Evolutionary conservation across 2,113 vertebrate species (phyloP).

Genomic region (Chlorodrepanis virens): DNA sequence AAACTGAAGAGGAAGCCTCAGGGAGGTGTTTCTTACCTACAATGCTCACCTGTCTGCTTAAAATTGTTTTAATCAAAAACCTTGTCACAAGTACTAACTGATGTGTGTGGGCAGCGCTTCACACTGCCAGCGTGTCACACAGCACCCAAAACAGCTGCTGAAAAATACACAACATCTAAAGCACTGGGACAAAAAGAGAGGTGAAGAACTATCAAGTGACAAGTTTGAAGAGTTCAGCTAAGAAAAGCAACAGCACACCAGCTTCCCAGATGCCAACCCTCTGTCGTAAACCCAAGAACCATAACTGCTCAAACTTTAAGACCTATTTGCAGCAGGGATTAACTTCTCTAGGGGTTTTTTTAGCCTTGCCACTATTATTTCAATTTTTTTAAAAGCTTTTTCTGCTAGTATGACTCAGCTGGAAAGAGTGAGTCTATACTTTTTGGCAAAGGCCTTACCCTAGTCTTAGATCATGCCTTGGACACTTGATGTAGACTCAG

Average conservation of each 20-base stretch:
- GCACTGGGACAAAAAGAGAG: neutral
- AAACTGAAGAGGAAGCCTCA: neutral
- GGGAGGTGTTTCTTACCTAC: neutral
- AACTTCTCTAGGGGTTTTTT: neutral
- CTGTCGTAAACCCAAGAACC: neutral
- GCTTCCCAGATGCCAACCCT: neutral
- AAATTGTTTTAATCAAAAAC: neutral
- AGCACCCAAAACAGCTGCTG: neutral
- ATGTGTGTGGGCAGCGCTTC: neutral
- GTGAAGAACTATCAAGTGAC: neutral
- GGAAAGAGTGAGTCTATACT: slow-evolving; percentile 4
- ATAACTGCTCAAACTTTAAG: neutral
- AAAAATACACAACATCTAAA: neutral
- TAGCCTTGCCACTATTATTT: neutral
- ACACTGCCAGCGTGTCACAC: fast-evolving
- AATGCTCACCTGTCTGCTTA: neutral
- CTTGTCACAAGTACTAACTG: neutral
- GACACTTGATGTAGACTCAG: neutral
- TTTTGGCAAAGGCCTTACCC: neutral
- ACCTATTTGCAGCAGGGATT: neutral
- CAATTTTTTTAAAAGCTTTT: neutral
- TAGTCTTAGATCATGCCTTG: neutral
- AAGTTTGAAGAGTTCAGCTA: neutral
- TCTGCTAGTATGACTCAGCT: slow-evolving; percentile 30
- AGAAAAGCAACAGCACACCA: neutral